These are phyloP conservation scores for Cabera pusaria DNA, from an alignment of 2,888 invertebrate species.

Conservation along the genomic window DNA sequence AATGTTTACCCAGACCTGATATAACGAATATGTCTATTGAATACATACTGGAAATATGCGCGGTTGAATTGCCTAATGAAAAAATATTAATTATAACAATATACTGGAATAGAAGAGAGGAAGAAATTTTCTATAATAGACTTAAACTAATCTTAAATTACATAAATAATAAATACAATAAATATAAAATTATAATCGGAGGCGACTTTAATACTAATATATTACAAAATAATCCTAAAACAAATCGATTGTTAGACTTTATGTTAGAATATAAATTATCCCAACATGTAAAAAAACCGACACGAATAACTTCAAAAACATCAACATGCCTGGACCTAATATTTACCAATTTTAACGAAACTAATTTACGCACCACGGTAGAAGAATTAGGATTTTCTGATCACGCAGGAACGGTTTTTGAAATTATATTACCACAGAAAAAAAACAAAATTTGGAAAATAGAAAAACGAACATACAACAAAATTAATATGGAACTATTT, in stretches of 20 bases:
- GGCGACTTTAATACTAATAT: slow-evolving; percentile 1
- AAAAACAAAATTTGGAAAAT: not conserved
- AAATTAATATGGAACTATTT: not conserved
- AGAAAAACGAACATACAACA: not conserved
- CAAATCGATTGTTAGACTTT: not conserved
- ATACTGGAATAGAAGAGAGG: slow-evolving; percentile 3
- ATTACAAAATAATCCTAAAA: not conserved
- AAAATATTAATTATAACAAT: slow-evolving; percentile 1
- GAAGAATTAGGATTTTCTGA: slow-evolving; percentile 1
- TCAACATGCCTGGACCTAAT: too few species aligned
- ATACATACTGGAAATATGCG: slow-evolving; percentile 2
- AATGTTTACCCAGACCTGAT: slow-evolving; percentile 1
- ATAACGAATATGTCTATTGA: slow-evolving; percentile 1
- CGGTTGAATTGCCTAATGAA: not conserved
- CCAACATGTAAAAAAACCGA: not conserved
- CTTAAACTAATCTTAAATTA: not conserved
- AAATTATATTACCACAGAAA: not conserved
- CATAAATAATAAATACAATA: not conserved
- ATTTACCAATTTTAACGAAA: not conserved
- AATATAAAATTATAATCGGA: not conserved
- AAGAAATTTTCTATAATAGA: not conserved
- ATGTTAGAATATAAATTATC: not conserved
- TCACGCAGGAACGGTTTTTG: not conserved
- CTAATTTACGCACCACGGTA: not conserved
- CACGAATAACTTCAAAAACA: not conserved